These are phyloP conservation scores for Tragelaphus scriptus DNA, from an alignment of 2,113 vertebrate species.

Conservation along the genomic window DNA sequence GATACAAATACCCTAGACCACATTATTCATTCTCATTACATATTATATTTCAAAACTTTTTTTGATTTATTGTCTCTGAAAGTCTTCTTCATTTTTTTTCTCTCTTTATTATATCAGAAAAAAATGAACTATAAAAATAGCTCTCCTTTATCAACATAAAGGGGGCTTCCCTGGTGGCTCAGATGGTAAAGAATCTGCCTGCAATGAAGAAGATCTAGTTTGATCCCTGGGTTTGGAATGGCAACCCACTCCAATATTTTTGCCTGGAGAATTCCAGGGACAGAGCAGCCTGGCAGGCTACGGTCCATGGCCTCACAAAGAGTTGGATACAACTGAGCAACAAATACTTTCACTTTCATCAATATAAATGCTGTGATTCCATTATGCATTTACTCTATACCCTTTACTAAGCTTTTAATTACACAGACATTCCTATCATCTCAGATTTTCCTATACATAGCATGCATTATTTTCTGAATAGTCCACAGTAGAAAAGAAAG, in stretches of 20 bases:
- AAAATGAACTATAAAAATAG: constrained; percentile 4
- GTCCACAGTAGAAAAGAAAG: not conserved
- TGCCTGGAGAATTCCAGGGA: not conserved
- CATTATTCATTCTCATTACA: not conserved
- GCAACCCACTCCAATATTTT: not conserved
- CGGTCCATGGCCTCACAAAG: not conserved
- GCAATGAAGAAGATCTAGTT: not conserved
- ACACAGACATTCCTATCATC: not conserved
- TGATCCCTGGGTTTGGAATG: not conserved
- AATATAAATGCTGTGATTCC: not conserved
- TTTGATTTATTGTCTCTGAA: constrained; percentile 13
- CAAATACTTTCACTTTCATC: not conserved
- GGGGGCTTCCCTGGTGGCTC: not conserved
- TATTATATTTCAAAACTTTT: not conserved
- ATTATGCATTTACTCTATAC: not conserved
- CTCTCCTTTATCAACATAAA: not conserved
- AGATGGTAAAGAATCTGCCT: not conserved
- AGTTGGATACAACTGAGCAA: not conserved
- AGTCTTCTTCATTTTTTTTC: not conserved
- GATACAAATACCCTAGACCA: not conserved
- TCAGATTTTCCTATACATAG: not conserved
- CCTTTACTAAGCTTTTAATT: not conserved
- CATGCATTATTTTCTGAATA: not conserved
- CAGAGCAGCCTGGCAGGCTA: not conserved
- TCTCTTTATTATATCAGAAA: not conserved